Evolutionary conservation across 2,888 invertebrate genomes (phyloP).

Genomic region (Brenthis hecate): DNA sequence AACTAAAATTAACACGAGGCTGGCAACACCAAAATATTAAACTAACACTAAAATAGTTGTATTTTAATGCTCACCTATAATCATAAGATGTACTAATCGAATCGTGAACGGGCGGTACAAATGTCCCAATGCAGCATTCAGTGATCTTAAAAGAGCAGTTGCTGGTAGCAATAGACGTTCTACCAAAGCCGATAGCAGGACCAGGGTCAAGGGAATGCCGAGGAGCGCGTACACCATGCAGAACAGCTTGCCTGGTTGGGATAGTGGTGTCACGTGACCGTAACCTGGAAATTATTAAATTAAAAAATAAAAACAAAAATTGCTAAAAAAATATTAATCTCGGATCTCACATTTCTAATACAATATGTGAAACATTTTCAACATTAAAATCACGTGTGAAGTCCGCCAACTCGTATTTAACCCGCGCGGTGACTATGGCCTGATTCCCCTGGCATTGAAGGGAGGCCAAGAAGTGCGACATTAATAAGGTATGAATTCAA

Average conservation of each 20-base stretch:
- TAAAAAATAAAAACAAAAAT: no score
- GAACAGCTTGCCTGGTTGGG: slow-evolving; percentile 92
- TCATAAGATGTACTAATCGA: slow-evolving; percentile 87
- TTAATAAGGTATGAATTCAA: not conserved
- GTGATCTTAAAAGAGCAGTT: slow-evolving; percentile 85
- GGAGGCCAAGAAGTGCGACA: no score
- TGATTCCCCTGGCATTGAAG: no score
- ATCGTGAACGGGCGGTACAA: slow-evolving; percentile 89
- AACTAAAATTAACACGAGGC: no score
- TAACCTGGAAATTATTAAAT: slow-evolving; percentile 84
- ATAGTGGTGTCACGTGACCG: slow-evolving; percentile 93
- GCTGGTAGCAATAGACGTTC: slow-evolving; percentile 90
- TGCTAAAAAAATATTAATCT: not conserved
- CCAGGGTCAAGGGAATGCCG: slow-evolving; percentile 93
- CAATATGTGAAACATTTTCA: no score
- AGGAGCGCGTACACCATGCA: slow-evolving; percentile 93
- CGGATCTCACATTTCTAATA: not conserved
- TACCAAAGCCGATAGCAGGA: slow-evolving; percentile 91
- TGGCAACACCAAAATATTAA: no score
- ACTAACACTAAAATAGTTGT: not conserved
- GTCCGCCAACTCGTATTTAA: no score
- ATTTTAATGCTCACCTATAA: slow-evolving; percentile 80
- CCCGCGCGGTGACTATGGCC: no score
- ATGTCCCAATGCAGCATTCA: slow-evolving; percentile 87
- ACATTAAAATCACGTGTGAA: no score